Evolutionary conservation across 2,888 invertebrate species (phyloP), one percentile per base, ranked within the genome.

Genomic region (Caradrina clavipalpis): DNA sequence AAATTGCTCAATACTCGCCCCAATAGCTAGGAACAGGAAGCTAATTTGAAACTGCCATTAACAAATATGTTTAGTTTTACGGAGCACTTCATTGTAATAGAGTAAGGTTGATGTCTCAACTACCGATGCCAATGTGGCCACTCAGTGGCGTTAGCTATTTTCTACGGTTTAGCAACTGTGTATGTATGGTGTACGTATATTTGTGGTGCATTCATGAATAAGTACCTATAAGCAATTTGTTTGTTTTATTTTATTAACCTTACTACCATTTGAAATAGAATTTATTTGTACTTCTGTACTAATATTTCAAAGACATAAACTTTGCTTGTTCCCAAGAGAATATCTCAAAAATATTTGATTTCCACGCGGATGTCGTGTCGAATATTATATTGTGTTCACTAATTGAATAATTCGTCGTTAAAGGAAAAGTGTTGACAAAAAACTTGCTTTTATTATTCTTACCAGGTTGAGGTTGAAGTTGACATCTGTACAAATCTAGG

Each of bases 161-260:
- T 90, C 77, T 90, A 90, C 86, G 81, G 80, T 80, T 83, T 86
- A 86, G 86, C 78, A 87, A 86, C 86, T 83, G 88, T 65, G 60
- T 70, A 63, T 74, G 76, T 87, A 82, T 88, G 82, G 69, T 86
- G 84, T 87, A 85, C 82, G 82, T 79, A 81, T 72, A 85, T 86
- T 86, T 87, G 87, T 89, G 92, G 89, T 91, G 91, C 91, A 90
- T 92, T 91, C 92, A 91, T 86, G 87, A 89, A 81, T 80, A 82
- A 80, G 87, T 90, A 88, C 83, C 79, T 83, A 64, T 88, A 90
- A 89, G 89, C 79, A 84, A 82, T 42, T 47, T 8, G 68, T 71
- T 87, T 60, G 86, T 89, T 88, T 91, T 85, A 87, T 88, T 90
- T 87, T 58, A n/a, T 68, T 42, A 0, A 47, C 21, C 49, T 63